Evolutionary conservation across 2,113 vertebrate genomes (phyloP), one percentile per base, ranked within the genome.

Genomic region (Tragelaphus buxtoni): DNA sequence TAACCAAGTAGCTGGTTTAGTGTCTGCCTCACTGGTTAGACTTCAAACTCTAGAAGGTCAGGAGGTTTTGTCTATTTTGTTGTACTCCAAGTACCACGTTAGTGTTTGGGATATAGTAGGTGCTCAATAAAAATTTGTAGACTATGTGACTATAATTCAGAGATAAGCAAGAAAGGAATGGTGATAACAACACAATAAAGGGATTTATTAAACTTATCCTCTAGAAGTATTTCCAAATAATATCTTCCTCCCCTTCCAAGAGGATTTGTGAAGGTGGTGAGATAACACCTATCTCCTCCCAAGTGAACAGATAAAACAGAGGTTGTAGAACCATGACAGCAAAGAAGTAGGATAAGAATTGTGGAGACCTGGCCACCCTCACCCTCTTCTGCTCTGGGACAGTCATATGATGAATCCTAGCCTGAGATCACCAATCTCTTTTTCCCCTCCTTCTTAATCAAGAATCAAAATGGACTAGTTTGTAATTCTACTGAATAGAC

Each of bases 381-480:
- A 0, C 9, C 13, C 56, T 3, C 7, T 49, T 32, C 51, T 65
- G 42, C 58, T 45, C 47, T 65, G 13, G 13, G 7, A 24, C 7
- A 35, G 3, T 56, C 26, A 18, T 1, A 7, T 5, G 28, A n/a
- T 16, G 14, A 80, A 47, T 42, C 51, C 3, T 3, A 45, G 55
- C 47, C 76, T 61, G 18, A 90, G 92, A 42, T 26, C 32, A 81
- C 6, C 30, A 35, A 10, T 16, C 24, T 30, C 53, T 56, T 51
- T 84, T 45, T 24, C 63, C 18, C 53, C 7, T 13, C 69, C n/a
- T 55, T 86, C 72, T 83, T 85, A 13, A 74, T 72, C 60, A 91
- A 93, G 60, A 90, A 94, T 76, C 89, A 77, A 91, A 92, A 82
- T 86, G 39, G 20, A 86, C 79, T 94, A 65, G 83, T 79, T 86